Evolutionary conservation across 2,888 invertebrate genomes (phyloP).

Genomic region (Allacma fusca): DNA sequence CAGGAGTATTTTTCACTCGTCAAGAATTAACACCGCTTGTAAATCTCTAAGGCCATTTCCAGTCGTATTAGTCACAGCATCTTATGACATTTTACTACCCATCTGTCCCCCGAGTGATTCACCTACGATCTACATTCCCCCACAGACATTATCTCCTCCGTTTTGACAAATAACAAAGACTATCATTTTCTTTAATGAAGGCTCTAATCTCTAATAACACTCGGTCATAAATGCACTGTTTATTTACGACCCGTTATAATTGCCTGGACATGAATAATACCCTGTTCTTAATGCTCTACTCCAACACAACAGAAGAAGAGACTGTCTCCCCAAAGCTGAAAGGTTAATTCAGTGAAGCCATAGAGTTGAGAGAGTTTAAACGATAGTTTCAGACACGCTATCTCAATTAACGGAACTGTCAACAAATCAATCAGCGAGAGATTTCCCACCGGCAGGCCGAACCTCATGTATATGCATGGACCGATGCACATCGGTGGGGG

Average conservation of each 20-base stretch:
- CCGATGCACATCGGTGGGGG: conserved; percentile 4
- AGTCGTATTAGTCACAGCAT: not conserved
- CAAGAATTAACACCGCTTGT: not conserved
- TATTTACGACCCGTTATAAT: not conserved
- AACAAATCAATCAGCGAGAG: conserved; percentile 40
- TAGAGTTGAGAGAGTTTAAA: not conserved
- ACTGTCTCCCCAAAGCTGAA: not conserved
- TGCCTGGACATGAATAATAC: not conserved
- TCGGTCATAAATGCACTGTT: not conserved
- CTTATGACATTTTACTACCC: too few species aligned
- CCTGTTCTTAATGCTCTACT: too few species aligned
- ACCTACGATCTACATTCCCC: too few species aligned
- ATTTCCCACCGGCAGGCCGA: conserved; percentile 14
- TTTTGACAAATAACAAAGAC: not conserved
- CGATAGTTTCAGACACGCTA: conserved; percentile 20
- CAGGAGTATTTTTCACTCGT: not conserved
- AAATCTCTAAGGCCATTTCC: not conserved
- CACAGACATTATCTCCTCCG: too few species aligned
- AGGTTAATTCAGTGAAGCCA: not conserved
- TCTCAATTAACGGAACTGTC: conserved; percentile 40
- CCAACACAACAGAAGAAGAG: not conserved
- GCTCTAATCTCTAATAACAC: not conserved
- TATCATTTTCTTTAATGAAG: not conserved
- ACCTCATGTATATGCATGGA: conserved; percentile 21
- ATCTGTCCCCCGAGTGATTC: too few species aligned